Evolutionary conservation across 2,113 vertebrate genomes (phyloP).

Genomic region (Dasyprocta punctata): DNA sequence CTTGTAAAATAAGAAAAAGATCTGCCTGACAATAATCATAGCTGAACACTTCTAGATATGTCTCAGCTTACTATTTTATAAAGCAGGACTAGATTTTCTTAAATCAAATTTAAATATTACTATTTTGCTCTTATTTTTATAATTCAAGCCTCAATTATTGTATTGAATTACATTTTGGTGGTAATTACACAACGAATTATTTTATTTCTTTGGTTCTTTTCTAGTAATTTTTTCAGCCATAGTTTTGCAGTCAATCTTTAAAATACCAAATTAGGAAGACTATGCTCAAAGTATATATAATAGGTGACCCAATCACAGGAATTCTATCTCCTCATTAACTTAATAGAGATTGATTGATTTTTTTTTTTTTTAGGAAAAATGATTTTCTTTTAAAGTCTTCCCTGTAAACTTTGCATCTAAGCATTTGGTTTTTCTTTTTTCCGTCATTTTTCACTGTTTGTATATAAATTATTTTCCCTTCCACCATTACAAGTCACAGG

Average conservation of each 20-base stretch:
- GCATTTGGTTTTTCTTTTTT: neutral
- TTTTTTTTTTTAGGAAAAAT: neutral
- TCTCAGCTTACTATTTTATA: neutral
- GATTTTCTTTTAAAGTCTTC: neutral
- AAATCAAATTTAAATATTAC: neutral
- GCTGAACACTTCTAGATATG: neutral
- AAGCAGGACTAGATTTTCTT: neutral
- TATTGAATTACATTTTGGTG: neutral
- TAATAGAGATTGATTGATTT: neutral
- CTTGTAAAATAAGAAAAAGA: neutral
- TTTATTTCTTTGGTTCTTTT: neutral
- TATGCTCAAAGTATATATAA: neutral
- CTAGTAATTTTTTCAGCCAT: neutral
- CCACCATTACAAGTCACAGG: neutral
- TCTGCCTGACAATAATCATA: neutral
- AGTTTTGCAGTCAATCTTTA: neutral
- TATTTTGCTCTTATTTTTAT: neutral
- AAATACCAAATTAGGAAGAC: neutral
- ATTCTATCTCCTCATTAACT: neutral
- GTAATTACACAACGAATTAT: neutral
- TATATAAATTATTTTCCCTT: neutral
- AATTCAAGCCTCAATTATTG: neutral
- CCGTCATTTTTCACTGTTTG: neutral
- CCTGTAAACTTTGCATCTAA: neutral
- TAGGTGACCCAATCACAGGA: neutral